A percentile compares a stretch with the other conserved stretches of the same genome.
Conservation (phyloP, 1,140 invertebrate species). For the Dermatophagoides farinae region DNA sequence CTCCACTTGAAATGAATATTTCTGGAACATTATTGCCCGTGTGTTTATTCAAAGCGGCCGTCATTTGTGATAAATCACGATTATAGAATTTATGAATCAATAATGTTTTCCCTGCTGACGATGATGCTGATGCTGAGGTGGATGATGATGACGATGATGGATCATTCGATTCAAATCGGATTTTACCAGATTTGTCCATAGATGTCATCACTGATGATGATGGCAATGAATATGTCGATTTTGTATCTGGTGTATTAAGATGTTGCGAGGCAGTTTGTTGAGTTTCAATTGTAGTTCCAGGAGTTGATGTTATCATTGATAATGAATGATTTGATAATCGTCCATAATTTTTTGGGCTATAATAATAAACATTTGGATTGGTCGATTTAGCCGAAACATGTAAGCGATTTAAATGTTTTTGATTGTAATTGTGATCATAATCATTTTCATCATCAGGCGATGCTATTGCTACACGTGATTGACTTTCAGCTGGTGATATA, state of each 20-base stretch:
- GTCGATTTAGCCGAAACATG: neutral
- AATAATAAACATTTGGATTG: neutral
- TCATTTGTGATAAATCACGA: neutral
- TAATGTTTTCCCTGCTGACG: neutral
- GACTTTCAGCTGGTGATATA: neutral
- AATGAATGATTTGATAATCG: no score
- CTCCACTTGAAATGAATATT: no score
- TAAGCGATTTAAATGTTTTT: no score
- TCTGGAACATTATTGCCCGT: neutral
- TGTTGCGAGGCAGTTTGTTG: no score
- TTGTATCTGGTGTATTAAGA: neutral
- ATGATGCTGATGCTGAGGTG: neutral
- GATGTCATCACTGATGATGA: neutral
- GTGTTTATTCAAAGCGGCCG: neutral
- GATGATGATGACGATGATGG: neutral
- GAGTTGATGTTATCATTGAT: no score
- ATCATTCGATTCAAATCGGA: neutral
- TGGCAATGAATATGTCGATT: neutral
- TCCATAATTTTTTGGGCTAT: neutral
- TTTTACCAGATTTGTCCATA: neutral
- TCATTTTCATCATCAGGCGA: no score
- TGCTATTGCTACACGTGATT: neutral
- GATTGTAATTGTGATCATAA: no score
- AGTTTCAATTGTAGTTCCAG: no score
- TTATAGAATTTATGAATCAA: conserved; percentile 2